A percentile compares a stretch with the other conserved stretches of the same genome.
Evolutionary conservation across 1,140 invertebrate genomes (phyloP).

Genomic region (Diabrotica undecimpunctata): DNA sequence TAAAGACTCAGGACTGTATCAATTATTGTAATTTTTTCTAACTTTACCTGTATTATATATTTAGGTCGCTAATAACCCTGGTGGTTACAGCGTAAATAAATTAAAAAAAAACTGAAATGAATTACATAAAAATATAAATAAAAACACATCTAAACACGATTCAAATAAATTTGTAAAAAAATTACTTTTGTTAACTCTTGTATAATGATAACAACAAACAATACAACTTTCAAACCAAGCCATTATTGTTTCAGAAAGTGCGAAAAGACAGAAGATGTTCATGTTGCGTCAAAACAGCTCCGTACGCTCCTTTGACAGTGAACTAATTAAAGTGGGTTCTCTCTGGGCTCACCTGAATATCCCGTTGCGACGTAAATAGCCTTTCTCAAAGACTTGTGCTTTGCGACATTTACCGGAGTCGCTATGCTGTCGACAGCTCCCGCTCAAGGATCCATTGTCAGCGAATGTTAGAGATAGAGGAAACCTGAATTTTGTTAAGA

Average conservation of each 20-base stretch:
- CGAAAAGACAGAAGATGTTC: constrained; percentile 26
- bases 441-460: background rate
- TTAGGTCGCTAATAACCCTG: too few relatives aligned
- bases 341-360: constrained; percentile 32
- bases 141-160: background rate
- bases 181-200: background rate
- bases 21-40: too few relatives aligned
- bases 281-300: constrained; percentile 27
- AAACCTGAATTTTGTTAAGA: background rate
- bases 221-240: too few relatives aligned
- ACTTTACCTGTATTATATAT: too few relatives aligned
- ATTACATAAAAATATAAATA: background rate
- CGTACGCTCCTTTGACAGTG: constrained; percentile 37
- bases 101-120: too few relatives aligned
- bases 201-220: too few relatives aligned
- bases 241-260: background rate
- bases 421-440: background rate
- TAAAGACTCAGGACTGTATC: too few relatives aligned
- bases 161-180: background rate
- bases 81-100: too few relatives aligned
- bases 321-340: constrained; percentile 37
- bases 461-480: background rate
- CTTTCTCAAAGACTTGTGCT: constrained; percentile 22
- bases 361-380: constrained; percentile 35
- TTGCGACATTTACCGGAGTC: background rate